Evolutionary conservation across 2,113 vertebrate species (phyloP).

Genomic region (Gnathonemus longibarbis): DNA sequence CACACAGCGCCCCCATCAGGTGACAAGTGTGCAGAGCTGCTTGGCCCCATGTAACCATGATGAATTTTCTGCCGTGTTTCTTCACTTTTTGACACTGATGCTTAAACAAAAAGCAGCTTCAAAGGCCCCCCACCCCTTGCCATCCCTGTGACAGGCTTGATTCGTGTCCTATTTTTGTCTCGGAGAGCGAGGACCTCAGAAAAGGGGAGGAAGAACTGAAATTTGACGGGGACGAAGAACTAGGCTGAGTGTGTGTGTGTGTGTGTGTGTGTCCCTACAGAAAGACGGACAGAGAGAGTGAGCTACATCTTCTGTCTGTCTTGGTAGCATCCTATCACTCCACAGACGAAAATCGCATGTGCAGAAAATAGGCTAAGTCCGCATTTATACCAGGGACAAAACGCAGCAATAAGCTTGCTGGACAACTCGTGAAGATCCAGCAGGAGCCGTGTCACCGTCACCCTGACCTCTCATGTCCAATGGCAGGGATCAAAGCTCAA

Average conservation of each 20-base stretch:
- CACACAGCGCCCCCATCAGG: not conserved
- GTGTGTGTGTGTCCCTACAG: not conserved
- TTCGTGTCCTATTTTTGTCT: conserved; percentile 52
- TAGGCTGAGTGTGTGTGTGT: not conserved
- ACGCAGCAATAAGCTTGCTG: not conserved
- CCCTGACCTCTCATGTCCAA: not conserved
- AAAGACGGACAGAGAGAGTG: conserved; percentile 12
- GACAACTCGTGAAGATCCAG: not conserved
- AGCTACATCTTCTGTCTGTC: not conserved
- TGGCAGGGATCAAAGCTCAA: not conserved
- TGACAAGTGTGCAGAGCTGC: conserved; percentile 6
- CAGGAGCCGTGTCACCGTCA: not conserved
- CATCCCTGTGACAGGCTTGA: conserved; percentile 40
- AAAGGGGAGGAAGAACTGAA: conserved; percentile 22
- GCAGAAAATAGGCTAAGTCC: not conserved
- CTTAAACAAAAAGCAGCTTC: conserved; percentile 30
- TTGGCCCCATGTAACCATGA: not conserved
- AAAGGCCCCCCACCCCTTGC: conserved; percentile 20
- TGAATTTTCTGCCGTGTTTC: conserved; percentile 36
- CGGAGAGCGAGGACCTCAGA: conserved; percentile 47
- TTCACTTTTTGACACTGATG: conserved; percentile 37
- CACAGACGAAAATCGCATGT: not conserved
- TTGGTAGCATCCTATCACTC: not conserved
- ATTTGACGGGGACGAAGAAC: not conserved
- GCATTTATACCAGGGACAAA: not conserved